phyloP scores from a whole-genome alignment of 1,140 invertebrate species.

The Pseudomyrmex cubaensis region DNA sequence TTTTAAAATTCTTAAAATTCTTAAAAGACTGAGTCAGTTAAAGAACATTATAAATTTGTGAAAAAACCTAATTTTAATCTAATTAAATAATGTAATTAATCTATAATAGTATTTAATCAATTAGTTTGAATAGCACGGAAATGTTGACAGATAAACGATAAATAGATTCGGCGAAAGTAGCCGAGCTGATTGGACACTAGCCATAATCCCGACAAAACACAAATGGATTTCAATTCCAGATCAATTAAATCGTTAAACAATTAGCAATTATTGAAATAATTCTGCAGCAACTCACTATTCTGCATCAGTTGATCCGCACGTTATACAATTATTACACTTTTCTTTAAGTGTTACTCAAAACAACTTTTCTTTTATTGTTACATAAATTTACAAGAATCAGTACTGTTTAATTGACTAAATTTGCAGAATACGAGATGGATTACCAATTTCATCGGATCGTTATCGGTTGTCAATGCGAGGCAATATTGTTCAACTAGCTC shows the following conservation, averaged over 20 bases:
- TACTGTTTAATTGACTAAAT: constrained; percentile 14
- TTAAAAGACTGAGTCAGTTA: too few species aligned
- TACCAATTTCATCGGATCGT: constrained; percentile 80
- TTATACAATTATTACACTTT: constrained; percentile 62
- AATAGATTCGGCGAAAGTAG: constrained; percentile 38
- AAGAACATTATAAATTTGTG: too few species aligned
- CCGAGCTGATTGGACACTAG: constrained; percentile 63
- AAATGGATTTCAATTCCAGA: background rate
- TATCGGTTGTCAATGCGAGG: constrained; percentile 81
- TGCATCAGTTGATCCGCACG: constrained; percentile 33
- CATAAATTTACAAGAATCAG: background rate
- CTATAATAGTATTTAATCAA: too few species aligned
- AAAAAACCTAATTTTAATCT: too few species aligned
- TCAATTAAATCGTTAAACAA: too few species aligned
- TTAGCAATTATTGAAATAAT: constrained; percentile 1
- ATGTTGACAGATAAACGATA: constrained; percentile 14
- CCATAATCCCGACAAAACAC: constrained; percentile 57
- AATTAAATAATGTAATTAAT: constrained; percentile 1
- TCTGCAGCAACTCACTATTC: background rate
- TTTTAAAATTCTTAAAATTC: too few species aligned
- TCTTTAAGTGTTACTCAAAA: background rate
- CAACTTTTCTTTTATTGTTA: background rate
- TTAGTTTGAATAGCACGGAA: background rate
- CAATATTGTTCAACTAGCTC: constrained; percentile 85
- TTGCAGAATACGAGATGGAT: constrained; percentile 77